phyloP scores from a whole-genome alignment of 92 coral and sea anemone species.

The Bergia puertoricense region DNA sequence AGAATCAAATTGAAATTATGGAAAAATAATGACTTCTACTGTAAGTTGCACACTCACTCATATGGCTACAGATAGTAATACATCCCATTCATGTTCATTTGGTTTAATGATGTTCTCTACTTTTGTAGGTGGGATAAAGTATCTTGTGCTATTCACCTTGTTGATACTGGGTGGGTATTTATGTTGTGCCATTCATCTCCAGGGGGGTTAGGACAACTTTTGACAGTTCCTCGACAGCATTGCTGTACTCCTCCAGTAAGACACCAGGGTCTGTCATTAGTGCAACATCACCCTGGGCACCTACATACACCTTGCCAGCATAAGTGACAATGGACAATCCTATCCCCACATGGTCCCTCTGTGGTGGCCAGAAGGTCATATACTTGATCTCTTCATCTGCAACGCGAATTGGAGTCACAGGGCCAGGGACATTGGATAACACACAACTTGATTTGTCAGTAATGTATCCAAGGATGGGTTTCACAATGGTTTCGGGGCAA shows the following conservation, averaged over 20 bases:
- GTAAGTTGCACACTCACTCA: too few species aligned
- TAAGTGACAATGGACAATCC: constrained; percentile 84
- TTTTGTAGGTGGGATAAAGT: neutral
- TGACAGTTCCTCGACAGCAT: constrained; percentile 64
- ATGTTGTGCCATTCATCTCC: constrained; percentile 11
- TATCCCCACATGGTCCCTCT: constrained; percentile 74
- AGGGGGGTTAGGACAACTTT: constrained; percentile 30
- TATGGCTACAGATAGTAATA: neutral
- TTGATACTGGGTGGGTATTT: neutral
- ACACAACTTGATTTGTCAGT: constrained; percentile 74
- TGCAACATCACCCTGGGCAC: constrained; percentile 74
- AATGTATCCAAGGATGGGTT: constrained; percentile 52
- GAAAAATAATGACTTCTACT: too few species aligned
- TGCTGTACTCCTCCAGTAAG: constrained; percentile 70
- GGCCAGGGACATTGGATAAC: constrained; percentile 94
- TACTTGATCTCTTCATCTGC: constrained; percentile 56
- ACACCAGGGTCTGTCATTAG: constrained; percentile 74
- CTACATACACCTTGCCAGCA: constrained; percentile 78
- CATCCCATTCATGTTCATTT: neutral
- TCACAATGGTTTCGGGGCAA: constrained; percentile 64
- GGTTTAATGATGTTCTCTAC: neutral
- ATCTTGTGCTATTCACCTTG: neutral
- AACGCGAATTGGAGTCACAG: constrained; percentile 60
- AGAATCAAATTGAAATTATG: too few species aligned
- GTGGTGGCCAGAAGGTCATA: constrained; percentile 90